Evolutionary conservation across 2,797 vertebrate genomes (phyloP), one percentile per base, ranked within the genome.

Genomic region (Danio choprae): DNA sequence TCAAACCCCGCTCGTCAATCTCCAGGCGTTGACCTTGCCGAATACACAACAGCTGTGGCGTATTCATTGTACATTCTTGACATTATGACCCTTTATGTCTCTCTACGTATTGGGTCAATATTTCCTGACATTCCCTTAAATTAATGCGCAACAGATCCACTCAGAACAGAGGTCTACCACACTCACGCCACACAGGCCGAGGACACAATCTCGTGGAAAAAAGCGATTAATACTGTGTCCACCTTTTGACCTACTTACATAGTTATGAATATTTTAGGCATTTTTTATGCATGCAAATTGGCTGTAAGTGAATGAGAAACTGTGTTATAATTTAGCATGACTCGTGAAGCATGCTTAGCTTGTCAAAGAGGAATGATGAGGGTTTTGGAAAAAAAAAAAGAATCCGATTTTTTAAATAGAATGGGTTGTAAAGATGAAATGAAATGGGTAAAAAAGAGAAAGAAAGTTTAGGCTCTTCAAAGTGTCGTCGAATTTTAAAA

Each of bases 211-310:
- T 44, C 7, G 13, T 55, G 46, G 18, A 53, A 29, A 20, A 13
- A 51, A 29, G 9, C n/a, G 50, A 80, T 65, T 80, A 74, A 73
- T 56, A 65, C 60, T 12, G 22, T 48, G 60, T 48, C 50, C 78
- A 64, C 78, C 78, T 73, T 80, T 70, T 80, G 69, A 80, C 78
- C 77, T 63, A 79, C 29, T 75, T 53, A 62, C 63, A 46, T 51
- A 18, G 65, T 53, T 60, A 70, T 76, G 65, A 68, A 60, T 75
- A 60, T 58, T 80, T 74, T 7, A 80, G 40, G 67, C 51, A 20
- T 56, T 80, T n/a, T 80, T 22, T 67, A 59, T 40, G 63, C 62
- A 67, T 64, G 62, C 16, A 74, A 74, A 40, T 67, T 44, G 29
- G 22, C 60, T 56, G 59, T 18, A 56, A 38, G 69, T 59, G 38